Base-by-base conservation (phyloP, 2,797 vertebrate genomes). In the Amblyopsis hoosieri region DNA sequence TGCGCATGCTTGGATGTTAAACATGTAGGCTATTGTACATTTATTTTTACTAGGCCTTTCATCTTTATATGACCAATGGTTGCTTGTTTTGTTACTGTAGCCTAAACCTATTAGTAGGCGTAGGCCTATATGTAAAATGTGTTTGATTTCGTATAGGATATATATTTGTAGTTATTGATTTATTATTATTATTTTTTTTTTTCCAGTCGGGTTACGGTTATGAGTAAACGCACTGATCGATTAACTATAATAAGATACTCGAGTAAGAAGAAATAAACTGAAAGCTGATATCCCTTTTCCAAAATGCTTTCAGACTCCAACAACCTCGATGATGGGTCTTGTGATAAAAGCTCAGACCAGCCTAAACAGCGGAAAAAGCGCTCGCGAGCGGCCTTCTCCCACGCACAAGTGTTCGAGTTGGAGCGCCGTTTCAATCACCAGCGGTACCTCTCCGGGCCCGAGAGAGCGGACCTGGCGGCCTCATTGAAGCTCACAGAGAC, bases 391-490 rank as follows among this genome's bases (percentile, higher is more conserved):
- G 97, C 97, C 17, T 99, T 99, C 86, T 99, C 98, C 0, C 98
- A 99, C 53, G 97, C 97, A 1, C 98, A 99, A 87, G 98, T 99
- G 74, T 99, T 99, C 84, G 98, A 99, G 91, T 87, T 99, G 76
- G 98, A 99, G 92, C 95, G 98, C 42, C 95, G 98, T 42, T 99
- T 99, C 87, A 98, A 97, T 83, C 98, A 99, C 87, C 98, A 99
- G 93, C 94, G 97, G 48, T 99, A 99, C 89, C 90, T 99, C 59
- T 98, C 97, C 1, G 98, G 97, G 8, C 98, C 97, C 0, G 98
- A 99, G 85, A 93, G 98, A 37, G 98, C 97, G 1, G 97, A 99
- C 85, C 91, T 99, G 80, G 98, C 98, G n/a, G 96, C 97, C 74
- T 98, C 96, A 0, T 91, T 99, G 66, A 98, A 99, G 81, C 96